Evolutionary conservation across 35 echinoderm and acorn worm species (phyloP), one percentile per base, ranked within the genome.

Genomic region (Ophiothrix spiculata): DNA sequence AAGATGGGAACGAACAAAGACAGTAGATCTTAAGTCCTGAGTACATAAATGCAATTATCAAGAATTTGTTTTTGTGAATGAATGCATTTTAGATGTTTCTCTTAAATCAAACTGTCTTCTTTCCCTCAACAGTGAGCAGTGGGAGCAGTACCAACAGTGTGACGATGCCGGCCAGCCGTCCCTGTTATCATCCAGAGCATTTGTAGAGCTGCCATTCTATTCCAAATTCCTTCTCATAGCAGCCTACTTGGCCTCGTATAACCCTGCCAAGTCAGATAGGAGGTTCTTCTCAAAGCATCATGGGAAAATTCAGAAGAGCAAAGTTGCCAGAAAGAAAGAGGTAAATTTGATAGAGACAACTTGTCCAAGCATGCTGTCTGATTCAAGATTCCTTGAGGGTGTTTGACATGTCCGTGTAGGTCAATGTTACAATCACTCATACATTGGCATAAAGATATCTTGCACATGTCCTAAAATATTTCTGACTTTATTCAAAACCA

Each of bases 151-250:
- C 73, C 95, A 98, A 39, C 77, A 85, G 39, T 80, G 39, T 45
- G 83, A 87, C 38, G 39, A 60, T 56, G 85, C 75, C 38, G 60
- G 56, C 46, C 81, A 81, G n/a, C 49, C 74, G 1, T 36, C 37
- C 31, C 56, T 84, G 63, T 64, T 92, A 17, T 93, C 95, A 32
- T 63, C 91, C 8, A 90, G 95, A 36, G 81, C 91, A 1, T 88
- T 93, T 75, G 89, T 98, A 1, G 95, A 93, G 77, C 76, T 98
- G 74, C 95, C 95, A 37, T 98, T 93, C 88, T 98, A 98, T 77
- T 98, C 95, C 36, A 98, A 98, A 83, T 98, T 87, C 82, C 91
- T 98, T 0, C 86, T 98, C 0, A 98, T 98, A 35, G 91, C 95
- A 38, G 91, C 95, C 38, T 98, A 98, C 74, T 79, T 98, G 33